These are phyloP conservation scores for Heterotilapia buettikoferi DNA, from an alignment of 2,113 vertebrate genomes.

Conservation along the genomic window DNA sequence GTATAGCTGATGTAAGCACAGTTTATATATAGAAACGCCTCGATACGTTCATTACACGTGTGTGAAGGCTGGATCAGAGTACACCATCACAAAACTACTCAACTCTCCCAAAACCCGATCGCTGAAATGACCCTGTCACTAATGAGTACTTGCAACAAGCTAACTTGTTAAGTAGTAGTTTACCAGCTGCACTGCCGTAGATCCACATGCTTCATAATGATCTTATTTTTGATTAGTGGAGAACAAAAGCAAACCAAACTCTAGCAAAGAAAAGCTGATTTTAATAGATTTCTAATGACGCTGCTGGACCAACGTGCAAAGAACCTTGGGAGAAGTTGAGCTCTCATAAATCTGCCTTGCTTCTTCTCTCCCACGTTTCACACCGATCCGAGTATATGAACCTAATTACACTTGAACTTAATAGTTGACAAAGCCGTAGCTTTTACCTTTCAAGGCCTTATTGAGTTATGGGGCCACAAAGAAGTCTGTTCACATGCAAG, in stretches of 20 bases:
- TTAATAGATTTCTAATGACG: neutral
- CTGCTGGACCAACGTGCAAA: neutral
- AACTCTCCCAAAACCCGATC: neutral
- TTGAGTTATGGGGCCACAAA: neutral
- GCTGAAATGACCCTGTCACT: neutral
- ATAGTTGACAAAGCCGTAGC: neutral
- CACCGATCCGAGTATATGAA: rapidly evolving
- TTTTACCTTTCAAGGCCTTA: neutral
- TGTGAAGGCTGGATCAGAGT: neutral
- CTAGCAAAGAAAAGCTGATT: neutral
- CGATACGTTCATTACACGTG: neutral
- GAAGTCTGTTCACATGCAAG: neutral
- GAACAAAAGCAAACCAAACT: neutral
- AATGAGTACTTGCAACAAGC: neutral
- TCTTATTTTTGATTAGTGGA: neutral
- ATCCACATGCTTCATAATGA: neutral
- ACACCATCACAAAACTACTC: neutral
- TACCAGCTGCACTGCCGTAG: rapidly evolving
- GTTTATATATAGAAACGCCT: neutral
- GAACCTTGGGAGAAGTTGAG: neutral
- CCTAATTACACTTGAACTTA: neutral
- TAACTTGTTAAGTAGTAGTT: neutral
- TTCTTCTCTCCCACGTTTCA: neutral
- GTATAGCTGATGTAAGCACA: neutral
- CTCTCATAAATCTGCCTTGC: neutral